Percentiles rank a stretch among this genome's conserved stretches.
These are phyloP conservation scores for Drosophila paulistorum DNA, from an alignment of 1,140 invertebrate species.

Conservation along the genomic window DNA sequence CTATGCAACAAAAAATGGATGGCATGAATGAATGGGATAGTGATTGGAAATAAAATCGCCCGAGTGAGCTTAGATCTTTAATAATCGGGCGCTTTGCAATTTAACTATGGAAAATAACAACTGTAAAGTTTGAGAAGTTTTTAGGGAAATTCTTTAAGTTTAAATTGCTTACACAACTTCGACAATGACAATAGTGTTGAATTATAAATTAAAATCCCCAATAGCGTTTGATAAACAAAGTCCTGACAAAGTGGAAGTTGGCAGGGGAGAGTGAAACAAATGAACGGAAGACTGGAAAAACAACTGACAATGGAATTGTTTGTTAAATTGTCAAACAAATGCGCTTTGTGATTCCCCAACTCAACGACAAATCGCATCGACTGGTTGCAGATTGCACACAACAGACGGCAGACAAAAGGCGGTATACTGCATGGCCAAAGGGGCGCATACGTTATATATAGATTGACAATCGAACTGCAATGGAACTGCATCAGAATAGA, in stretches of 20 bases:
- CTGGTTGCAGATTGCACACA: constrained; percentile 5
- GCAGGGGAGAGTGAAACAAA: not conserved
- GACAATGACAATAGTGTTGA: constrained; percentile 25
- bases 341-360: constrained; percentile 39
- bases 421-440: constrained; percentile 41
- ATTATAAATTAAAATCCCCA: constrained; percentile 67
- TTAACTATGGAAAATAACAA: not conserved
- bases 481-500: constrained; percentile 5
- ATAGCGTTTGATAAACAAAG: constrained; percentile 45
- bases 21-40: not conserved
- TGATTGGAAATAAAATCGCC: not conserved
- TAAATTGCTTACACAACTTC: not conserved
- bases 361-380: constrained; percentile 22
- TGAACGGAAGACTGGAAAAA: constrained; percentile 6
- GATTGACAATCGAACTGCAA: constrained; percentile 53
- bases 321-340: constrained; percentile 44
- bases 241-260: not conserved
- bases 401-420: constrained; percentile 31
- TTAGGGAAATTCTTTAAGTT: not conserved
- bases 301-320: constrained; percentile 51
- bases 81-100: not conserved
- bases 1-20: not conserved
- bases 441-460: constrained; percentile 52
- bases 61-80: not conserved
- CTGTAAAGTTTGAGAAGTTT: not conserved